Evolutionary conservation across 1,140 invertebrate genomes (phyloP).

Genomic region (Pteromalus puparum): DNA sequence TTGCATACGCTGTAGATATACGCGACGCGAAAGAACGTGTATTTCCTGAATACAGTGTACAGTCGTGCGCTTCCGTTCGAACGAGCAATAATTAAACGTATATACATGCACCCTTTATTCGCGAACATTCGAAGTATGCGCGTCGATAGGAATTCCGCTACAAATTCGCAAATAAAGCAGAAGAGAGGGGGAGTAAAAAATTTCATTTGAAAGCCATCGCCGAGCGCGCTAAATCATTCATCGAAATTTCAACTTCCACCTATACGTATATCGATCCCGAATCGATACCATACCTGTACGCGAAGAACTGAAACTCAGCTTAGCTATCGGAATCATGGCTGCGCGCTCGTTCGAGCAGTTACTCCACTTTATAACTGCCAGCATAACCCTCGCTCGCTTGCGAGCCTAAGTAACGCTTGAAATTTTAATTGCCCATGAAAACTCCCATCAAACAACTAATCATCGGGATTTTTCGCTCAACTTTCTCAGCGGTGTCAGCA

Average conservation of each 20-base stretch:
- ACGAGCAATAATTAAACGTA: background rate
- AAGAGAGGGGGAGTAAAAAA: too few relatives aligned
- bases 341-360: too few relatives aligned
- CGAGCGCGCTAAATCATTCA: background rate
- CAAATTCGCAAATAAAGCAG: too few relatives aligned
- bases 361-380: too few relatives aligned
- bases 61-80: background rate
- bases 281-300: too few relatives aligned
- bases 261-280: too few relatives aligned
- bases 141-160: background rate
- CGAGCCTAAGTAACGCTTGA: background rate
- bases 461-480: background rate
- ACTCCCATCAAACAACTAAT: background rate
- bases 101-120: background rate
- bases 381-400: background rate
- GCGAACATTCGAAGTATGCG: background rate
- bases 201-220: background rate
- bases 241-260: background rate
- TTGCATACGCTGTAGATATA: background rate
- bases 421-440: conserved; percentile 1
- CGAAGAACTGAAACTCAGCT: too few relatives aligned
- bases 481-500: background rate
- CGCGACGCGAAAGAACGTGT: background rate
- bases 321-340: too few relatives aligned
- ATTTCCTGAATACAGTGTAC: background rate